Base-by-base conservation (phyloP, 2,888 invertebrate genomes). In the Hecatera dysodea region DNA sequence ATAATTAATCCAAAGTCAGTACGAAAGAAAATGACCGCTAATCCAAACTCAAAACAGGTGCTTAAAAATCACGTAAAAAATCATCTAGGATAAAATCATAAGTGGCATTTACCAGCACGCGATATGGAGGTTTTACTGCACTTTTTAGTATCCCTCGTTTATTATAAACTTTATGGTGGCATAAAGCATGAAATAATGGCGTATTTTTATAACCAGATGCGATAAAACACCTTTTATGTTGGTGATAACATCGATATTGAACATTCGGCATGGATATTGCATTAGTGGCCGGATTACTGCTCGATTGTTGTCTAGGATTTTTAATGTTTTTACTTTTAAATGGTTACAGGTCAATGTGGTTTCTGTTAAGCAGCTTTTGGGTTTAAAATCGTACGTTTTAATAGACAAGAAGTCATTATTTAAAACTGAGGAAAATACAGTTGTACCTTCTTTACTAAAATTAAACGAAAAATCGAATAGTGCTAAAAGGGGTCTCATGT, bases 121-220 rank as follows among this genome's bases (percentile, higher is more conserved):
- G 90, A 95, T 92, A 91, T 91, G 89, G 91, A 90, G 89, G 78
- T 83, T 89, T 89, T 92, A 93, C 90, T 88, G 87, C 89, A 82
- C 78, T 91, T 93, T 94, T 94, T 94, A 94, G 89, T 90, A 89
- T 78, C 78, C 88, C 89, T 89, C 93, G 93, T 95, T 94, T 94
- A 94, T 94, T 94, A 95, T 94, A 94, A 95, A 94, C 89, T 94
- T 95, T 95, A 95, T 93, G 92, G 85, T 86, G 84, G 87, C 90
- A 94, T 95, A 94, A 95, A 94, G 91, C 89, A 92, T 94, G 92
- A 90, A 93, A 93, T 95, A 94, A 95, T 93, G 92, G 91, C 90
- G 89, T 86, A 92, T 92, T 94, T 94, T 95, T 95, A 94, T 90
- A 93, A 90, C 92, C 90, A 90, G 90, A 90, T 92, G 90, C 91